These are phyloP conservation scores for Coremacera marginata DNA, from an alignment of 2,888 invertebrate species.

Conservation along the genomic window DNA sequence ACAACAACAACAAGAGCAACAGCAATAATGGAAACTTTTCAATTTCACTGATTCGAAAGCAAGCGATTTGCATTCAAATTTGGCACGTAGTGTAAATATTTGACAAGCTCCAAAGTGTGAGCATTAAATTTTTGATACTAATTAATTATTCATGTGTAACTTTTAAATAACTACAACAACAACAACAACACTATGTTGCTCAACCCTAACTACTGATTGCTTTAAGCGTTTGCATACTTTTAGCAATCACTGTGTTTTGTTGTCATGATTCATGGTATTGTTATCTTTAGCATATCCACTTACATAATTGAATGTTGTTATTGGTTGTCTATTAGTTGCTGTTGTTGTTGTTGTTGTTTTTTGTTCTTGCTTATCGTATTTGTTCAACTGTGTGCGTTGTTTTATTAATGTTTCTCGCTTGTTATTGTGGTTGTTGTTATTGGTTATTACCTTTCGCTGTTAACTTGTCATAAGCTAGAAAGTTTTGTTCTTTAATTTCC, in stretches of 20 bases:
- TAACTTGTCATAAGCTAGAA: no score
- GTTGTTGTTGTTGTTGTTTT: background rate
- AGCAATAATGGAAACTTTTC: conserved; percentile 12
- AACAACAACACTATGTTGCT: conserved; percentile 19
- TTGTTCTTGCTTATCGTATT: background rate
- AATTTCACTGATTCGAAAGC: conserved; percentile 44
- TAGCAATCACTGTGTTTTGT: background rate
- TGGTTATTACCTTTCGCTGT: background rate
- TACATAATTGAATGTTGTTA: background rate
- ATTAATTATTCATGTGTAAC: conserved; percentile 69
- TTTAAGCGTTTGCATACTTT: no score
- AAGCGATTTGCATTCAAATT: conserved; percentile 52
- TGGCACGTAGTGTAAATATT: conserved; percentile 51
- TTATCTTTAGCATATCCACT: background rate
- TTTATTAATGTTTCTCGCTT: background rate
- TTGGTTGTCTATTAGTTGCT: background rate
- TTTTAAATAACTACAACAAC: conserved; percentile 47
- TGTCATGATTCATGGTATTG: background rate
- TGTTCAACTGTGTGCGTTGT: conserved; percentile 8
- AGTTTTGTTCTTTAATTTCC: no score
- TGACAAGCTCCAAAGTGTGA: conserved; percentile 67
- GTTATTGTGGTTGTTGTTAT: background rate
- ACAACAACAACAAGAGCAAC: background rate
- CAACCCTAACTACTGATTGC: no score
- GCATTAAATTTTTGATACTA: conserved; percentile 68